A percentile compares a stretch with the other conserved stretches of the same genome.
These are phyloP conservation scores for Agapornis canus DNA, from an alignment of 2,797 vertebrate genomes.

Conservation along the genomic window DNA sequence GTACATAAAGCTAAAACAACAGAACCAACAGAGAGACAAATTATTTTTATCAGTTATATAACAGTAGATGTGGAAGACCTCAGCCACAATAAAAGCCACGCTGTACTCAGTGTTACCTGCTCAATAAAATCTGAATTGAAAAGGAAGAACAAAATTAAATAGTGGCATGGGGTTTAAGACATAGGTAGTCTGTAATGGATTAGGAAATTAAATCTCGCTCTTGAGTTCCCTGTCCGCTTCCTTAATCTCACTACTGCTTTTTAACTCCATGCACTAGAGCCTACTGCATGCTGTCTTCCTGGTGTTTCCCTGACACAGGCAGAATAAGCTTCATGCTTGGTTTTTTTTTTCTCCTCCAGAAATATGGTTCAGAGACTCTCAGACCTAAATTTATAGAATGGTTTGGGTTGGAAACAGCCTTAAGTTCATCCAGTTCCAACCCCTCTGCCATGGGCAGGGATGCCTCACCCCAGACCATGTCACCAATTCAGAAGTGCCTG, in stretches of 20 bases:
- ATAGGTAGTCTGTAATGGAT: accelerated
- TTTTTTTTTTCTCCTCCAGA: background rate
- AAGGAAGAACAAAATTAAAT: background rate
- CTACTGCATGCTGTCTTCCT: background rate
- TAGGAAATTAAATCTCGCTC: background rate
- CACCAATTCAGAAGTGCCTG: background rate
- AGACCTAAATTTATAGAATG: background rate
- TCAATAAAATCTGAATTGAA: background rate
- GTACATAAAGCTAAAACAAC: background rate
- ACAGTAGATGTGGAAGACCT: background rate
- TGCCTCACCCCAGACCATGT: background rate
- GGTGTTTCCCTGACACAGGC: background rate
- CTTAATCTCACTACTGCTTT: background rate
- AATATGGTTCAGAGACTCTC: background rate
- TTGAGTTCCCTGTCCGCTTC: background rate
- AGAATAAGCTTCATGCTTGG: background rate
- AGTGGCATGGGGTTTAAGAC: background rate
- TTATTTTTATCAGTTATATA: background rate
- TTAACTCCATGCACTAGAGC: background rate
- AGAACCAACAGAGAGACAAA: background rate
- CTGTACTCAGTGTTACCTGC: background rate
- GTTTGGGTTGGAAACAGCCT: background rate
- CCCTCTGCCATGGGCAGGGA: background rate
- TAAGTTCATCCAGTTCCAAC: background rate
- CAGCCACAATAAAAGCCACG: background rate